Conservation (phyloP, 2,113 vertebrate genomes). For the Callorhinus ursinus region DNA sequence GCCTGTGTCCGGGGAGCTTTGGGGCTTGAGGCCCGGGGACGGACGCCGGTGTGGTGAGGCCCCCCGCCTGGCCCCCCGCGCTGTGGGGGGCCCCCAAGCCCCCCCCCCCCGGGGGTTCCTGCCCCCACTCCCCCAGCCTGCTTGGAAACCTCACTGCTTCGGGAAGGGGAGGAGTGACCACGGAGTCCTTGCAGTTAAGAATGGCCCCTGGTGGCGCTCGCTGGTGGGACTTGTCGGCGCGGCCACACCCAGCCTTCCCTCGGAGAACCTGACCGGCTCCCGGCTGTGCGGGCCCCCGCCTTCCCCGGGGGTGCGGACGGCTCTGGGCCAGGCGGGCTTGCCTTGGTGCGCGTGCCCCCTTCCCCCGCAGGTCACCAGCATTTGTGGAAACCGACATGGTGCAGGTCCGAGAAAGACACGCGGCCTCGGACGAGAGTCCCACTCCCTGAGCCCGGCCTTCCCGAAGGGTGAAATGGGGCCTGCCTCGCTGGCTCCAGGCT, state of each 20-base stretch:
- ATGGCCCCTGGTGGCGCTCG: no score
- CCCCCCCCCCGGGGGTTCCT: neutral
- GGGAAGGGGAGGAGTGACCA: neutral
- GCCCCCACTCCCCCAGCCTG: no score
- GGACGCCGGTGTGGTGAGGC: neutral
- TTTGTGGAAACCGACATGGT: no score
- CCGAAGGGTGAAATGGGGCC: neutral
- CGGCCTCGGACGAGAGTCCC: neutral
- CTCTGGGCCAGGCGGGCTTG: accelerated
- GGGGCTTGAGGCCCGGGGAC: neutral
- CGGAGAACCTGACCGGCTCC: accelerated
- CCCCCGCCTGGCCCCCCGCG: neutral
- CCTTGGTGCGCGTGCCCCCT: accelerated
- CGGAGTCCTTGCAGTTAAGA: neutral
- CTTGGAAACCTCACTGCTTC: neutral
- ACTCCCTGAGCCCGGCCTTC: accelerated
- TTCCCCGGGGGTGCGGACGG: no score
- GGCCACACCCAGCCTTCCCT: neutral
- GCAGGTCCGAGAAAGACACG: accelerated
- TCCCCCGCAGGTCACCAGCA: accelerated
- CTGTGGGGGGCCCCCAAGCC: neutral
- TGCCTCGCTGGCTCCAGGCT: neutral
- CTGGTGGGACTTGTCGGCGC: accelerated
- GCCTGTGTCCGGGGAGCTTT: no score
- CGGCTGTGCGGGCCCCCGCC: neutral